These are phyloP conservation scores for Drosophila cardini DNA, from an alignment of 1,140 invertebrate species.

Conservation along the genomic window DNA sequence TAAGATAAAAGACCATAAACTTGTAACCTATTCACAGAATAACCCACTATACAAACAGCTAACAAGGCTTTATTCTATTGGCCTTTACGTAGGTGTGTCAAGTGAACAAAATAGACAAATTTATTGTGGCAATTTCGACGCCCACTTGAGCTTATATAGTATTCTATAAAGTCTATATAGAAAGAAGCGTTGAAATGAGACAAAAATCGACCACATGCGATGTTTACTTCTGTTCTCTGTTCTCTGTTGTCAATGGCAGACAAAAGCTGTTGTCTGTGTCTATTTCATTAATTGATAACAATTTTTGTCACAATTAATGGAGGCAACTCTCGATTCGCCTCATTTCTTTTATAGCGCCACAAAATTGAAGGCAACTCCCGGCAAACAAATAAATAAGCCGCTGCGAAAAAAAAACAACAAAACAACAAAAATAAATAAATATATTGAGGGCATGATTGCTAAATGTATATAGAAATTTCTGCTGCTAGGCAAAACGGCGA, in stretches of 20 bases:
- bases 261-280: slow-evolving; percentile 31
- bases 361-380: slow-evolving; percentile 36
- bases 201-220: slow-evolving; percentile 27
- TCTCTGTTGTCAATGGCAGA: too few relatives aligned
- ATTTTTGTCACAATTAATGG: slow-evolving; percentile 74
- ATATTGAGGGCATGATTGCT: slow-evolving; percentile 13
- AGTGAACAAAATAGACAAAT: slow-evolving; percentile 70
- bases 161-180: not conserved
- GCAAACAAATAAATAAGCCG: slow-evolving; percentile 18
- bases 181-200: slow-evolving; percentile 44
- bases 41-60: slow-evolving; percentile 21
- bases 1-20: slow-evolving; percentile 57
- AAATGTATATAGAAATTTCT: slow-evolving; percentile 28
- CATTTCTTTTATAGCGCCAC: slow-evolving; percentile 49
- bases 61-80: slow-evolving; percentile 16
- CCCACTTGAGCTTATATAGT: slow-evolving; percentile 42
- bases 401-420: slow-evolving; percentile 36
- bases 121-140: slow-evolving; percentile 62
- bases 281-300: slow-evolving; percentile 75
- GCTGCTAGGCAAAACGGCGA: slow-evolving; percentile 46
- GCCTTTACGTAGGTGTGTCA: slow-evolving; percentile 67
- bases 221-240: slow-evolving; percentile 29
- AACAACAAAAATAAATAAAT: slow-evolving; percentile 53
- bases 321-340: slow-evolving; percentile 35
- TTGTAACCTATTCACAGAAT: slow-evolving; percentile 27